Evolutionary conservation across 30 jellyfish, hydroid and myxozoan species (phyloP), one percentile per base, ranked within the genome.

Genomic region (Rhopilema esculentum): DNA sequence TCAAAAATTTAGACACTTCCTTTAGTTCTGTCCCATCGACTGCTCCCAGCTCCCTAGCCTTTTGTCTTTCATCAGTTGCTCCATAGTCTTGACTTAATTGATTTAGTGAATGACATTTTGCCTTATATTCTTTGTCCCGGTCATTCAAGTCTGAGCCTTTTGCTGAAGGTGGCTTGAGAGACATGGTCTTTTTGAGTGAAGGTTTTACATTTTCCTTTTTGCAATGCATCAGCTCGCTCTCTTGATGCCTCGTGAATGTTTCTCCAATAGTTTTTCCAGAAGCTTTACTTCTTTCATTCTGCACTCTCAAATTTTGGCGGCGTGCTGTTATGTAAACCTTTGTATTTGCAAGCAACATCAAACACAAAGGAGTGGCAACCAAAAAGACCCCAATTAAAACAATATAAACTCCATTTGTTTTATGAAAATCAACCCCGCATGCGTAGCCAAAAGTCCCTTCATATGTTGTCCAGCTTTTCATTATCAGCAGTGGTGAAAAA

Each of bases 361-460:
- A 53, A 21, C 64, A 16, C 68, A 32, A 16, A 15, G 89, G 89
- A 18, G 16, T 18, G 12, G 65, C 0, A 12, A 79, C 62, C 15
- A 23, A 15, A 1, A 31, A 1, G 8, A 79, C 2, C 9, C 79
- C 89, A 0, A 31, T 16, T 17, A 79, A 24, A 23, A 28, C 27
- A 9, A 63, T 33, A 21, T 57, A 79, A 22, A 27, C 40, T 61
- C 17, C 26, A 27, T 29, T 32, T 21, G 79, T n/a, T 16, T n/a
- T 22, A 8, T 18, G 61, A 67, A 19, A 79, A 1, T 7, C 18
- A 33, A 79, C 48, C 24, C 89, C 89, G 76, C 89, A 79, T n/a
- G 80, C 89, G 69, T 79, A 79, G 0, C 89, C 89, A 23, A 51
- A 8, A 4, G 66, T 48, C 1, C 89, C 89, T 57, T 79, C 89